Base-by-base conservation (phyloP, 64 coral and sea anemone genomes). In the Trachythela sp. region DNA sequence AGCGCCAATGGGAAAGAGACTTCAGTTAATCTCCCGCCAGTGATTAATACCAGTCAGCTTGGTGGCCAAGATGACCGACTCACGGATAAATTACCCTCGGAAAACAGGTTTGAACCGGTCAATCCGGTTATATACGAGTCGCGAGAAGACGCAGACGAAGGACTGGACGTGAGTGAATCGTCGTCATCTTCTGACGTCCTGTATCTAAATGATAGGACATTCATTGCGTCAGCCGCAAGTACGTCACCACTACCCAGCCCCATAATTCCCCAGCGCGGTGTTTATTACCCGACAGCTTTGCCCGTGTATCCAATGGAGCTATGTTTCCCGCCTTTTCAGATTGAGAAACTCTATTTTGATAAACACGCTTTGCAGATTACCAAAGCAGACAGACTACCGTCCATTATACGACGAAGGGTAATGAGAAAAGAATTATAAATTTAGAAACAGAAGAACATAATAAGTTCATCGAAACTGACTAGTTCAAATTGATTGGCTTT, bases 281-380 rank as follows among this genome's bases (percentile, higher is more conserved):
- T 35, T 39, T 39, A 80, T 39, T 80, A 80, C 75, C 75, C 75
- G 17, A 15, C 75, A 80, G 33, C 75, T 15, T 38, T 80, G 30
- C 75, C 75, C 26, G 37, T 80, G 33, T 80, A 80, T 8, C 75
- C 75, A 35, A 80, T 39, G 33, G 75, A 80, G 33, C 15, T 37
- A 35, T 80, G 20, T 2, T 80, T 80, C 75, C 75, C 75, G 14
- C 75, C 75, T 8, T 80, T 80, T 80, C 33, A 35, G 35, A 37
- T 80, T 18, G 75, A 80, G 20, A 80, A 80, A 39, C 75, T 80
- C 2, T 15, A 35, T 80, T 80, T 80, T 39, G 75, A 80, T 80
- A 80, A 80, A 39, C 75, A 80, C 15, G 75, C 75, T 37, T 4
- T 39, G 20, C 20, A 39, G 30, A 39, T 80, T 15, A 29, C 56